phyloP scores from a whole-genome alignment of 2,113 vertebrate species.

The Sterna hirundo region DNA sequence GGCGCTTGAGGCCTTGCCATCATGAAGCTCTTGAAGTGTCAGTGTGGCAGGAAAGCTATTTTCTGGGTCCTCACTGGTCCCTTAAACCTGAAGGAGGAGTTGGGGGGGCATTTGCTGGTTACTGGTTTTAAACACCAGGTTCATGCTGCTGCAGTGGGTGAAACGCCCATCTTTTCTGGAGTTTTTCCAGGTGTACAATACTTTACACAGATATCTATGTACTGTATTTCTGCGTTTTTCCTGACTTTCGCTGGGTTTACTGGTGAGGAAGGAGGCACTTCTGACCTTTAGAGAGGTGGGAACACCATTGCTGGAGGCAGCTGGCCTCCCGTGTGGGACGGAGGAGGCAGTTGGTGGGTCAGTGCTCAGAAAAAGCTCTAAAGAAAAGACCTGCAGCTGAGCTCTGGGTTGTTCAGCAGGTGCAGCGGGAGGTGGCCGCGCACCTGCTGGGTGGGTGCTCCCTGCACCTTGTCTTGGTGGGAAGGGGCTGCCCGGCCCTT shows the following conservation, averaged over 20 bases:
- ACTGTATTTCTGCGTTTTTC: slow-evolving; percentile 22
- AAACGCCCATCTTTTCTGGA: neutral
- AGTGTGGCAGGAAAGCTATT: neutral
- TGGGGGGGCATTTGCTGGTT: neutral
- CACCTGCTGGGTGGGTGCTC: neutral
- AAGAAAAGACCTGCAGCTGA: neutral
- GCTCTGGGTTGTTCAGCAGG: neutral
- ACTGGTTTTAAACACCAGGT: neutral
- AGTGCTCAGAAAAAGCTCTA: neutral
- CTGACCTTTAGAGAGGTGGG: neutral
- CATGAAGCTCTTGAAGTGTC: neutral
- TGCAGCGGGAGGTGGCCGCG: neutral
- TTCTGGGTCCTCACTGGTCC: neutral
- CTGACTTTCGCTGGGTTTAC: neutral
- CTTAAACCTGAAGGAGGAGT: neutral
- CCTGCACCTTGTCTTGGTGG: neutral
- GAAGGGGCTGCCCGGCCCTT: neutral
- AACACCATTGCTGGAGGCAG: neutral
- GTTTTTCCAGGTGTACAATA: neutral
- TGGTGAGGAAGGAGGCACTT: neutral
- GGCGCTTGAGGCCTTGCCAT: neutral
- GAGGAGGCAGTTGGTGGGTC: neutral
- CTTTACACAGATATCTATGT: neutral
- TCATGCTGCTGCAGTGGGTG: slow-evolving; percentile 13
- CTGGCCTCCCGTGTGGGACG: neutral